phyloP scores from a whole-genome alignment of 2,113 vertebrate species.

The Sapajus apella region DNA sequence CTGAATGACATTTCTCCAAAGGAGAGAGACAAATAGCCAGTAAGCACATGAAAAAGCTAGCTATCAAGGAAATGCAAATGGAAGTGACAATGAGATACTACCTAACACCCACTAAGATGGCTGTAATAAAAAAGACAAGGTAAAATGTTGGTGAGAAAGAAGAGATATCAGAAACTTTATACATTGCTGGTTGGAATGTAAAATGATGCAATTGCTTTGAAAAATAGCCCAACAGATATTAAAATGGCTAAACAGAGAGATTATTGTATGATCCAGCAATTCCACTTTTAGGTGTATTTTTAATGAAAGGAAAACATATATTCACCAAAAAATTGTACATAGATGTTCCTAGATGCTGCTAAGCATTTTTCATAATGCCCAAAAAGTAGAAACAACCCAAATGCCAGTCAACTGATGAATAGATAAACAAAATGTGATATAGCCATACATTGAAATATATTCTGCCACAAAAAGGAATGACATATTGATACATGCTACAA shows the following conservation, averaged over 20 bases:
- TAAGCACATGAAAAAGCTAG: neutral
- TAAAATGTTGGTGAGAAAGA: neutral
- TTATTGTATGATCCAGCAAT: neutral
- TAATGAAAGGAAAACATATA: neutral
- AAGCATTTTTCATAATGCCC: neutral
- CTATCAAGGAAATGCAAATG: slow-evolving; percentile 19
- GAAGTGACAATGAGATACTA: neutral
- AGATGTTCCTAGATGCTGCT: neutral
- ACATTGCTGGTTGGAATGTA: neutral
- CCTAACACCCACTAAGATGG: neutral
- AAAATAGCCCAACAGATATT: neutral
- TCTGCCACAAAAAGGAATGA: neutral
- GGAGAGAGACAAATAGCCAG: neutral
- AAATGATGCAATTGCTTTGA: neutral
- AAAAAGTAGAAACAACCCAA: neutral
- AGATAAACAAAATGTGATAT: neutral
- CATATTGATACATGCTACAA: neutral
- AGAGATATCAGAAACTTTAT: neutral
- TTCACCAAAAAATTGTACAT: neutral
- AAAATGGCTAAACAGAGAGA: neutral
- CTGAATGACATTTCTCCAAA: neutral
- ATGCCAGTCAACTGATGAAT: neutral
- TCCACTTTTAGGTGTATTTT: neutral
- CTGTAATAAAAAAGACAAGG: neutral
- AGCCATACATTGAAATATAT: neutral